Conservation (phyloP, 1,140 invertebrate genomes). For the Zophobas atratus region DNA sequence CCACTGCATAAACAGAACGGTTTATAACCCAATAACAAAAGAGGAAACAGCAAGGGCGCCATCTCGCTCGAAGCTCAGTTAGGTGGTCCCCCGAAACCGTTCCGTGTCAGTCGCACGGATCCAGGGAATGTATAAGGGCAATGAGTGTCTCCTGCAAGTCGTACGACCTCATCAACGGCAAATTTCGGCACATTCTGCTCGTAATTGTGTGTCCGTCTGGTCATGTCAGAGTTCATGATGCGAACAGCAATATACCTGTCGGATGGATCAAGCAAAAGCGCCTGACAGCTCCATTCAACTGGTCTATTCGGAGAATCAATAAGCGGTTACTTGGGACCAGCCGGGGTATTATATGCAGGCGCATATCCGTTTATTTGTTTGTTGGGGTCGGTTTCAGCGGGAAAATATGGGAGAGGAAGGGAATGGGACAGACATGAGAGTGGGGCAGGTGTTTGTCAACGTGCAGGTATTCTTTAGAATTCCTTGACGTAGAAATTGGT, state of each 20-base stretch:
- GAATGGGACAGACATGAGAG: neutral
- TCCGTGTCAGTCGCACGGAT: conserved; percentile 9
- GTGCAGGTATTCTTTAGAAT: no score
- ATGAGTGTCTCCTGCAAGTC: conserved; percentile 22
- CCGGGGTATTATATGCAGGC: conserved; percentile 43
- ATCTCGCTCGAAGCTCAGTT: neutral
- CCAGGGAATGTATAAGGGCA: neutral
- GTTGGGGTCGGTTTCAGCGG: conserved; percentile 3
- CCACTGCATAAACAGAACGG: conserved; percentile 19
- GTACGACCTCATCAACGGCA: conserved; percentile 21
- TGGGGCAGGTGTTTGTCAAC: no score
- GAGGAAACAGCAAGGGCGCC: conserved; percentile 12
- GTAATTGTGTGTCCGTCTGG: conserved; percentile 36
- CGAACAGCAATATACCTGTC: conserved; percentile 44
- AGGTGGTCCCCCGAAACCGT: neutral
- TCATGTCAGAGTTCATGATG: conserved; percentile 21
- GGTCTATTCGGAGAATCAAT: conserved; percentile 38
- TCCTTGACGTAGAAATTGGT: no score
- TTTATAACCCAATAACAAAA: neutral
- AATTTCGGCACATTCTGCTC: conserved; percentile 27
- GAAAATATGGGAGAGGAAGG: neutral
- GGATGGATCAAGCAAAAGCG: conserved; percentile 38
- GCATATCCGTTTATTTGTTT: conserved; percentile 40
- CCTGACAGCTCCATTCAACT: conserved; percentile 47
- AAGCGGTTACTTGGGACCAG: conserved; percentile 45